phyloP scores from a whole-genome alignment of 2,888 invertebrate genomes.

The Chalcosyrphus nemorum region DNA sequence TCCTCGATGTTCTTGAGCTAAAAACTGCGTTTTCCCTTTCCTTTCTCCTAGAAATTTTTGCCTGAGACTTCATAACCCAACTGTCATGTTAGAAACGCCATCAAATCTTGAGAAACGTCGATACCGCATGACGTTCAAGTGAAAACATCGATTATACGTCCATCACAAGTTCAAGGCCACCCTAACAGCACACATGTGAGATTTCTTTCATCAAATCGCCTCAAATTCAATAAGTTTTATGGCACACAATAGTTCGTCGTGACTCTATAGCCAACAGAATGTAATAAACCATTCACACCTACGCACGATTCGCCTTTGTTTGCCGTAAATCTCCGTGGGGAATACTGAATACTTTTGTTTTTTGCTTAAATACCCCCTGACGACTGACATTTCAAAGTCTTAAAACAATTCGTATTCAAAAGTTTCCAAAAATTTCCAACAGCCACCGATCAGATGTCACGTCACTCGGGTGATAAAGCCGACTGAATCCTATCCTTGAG shows the following conservation, averaged over 20 bases:
- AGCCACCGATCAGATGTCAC: background rate
- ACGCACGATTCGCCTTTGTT: background rate
- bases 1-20: too few species aligned
- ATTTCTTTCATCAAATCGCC: too few species aligned
- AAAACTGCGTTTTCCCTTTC: too few species aligned
- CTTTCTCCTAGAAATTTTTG: too few species aligned
- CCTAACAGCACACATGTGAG: too few species aligned
- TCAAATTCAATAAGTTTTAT: too few species aligned
- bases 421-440: background rate
- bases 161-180: too few species aligned
- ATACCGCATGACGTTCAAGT: too few species aligned
- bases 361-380: background rate
- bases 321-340: background rate
- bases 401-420: background rate
- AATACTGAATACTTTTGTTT: background rate
- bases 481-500: background rate
- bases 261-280: background rate
- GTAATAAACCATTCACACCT: background rate
- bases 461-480: constrained; percentile 12
- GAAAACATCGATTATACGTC: background rate
- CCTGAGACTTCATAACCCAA: too few species aligned
- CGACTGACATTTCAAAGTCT: background rate
- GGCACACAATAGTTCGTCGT: background rate
- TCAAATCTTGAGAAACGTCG: too few species aligned
- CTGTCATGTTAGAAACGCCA: too few species aligned